Conservation (phyloP, 2,888 invertebrate species). For the Synergus umbraculus region DNA sequence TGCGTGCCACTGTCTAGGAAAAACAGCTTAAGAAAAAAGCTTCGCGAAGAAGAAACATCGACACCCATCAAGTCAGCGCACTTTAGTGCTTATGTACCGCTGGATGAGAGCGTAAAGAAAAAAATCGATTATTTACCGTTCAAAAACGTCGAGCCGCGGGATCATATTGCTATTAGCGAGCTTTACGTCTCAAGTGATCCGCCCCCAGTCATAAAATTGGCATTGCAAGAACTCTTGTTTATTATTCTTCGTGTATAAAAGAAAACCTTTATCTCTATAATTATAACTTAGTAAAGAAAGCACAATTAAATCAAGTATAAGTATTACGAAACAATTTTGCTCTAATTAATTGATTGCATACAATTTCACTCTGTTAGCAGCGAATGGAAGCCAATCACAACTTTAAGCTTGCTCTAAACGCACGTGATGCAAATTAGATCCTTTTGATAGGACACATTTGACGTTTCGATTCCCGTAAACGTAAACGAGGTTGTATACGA, state of each 20-base stretch:
- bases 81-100: background rate
- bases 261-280: too few species aligned
- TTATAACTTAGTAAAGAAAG: background rate
- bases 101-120: conserved; percentile 1
- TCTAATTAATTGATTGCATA: conserved; percentile 5
- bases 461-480: background rate
- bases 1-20: background rate
- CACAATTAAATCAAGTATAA: background rate
- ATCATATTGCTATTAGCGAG: conserved; percentile 12
- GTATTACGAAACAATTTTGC: background rate
- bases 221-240: background rate
- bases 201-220: conserved; percentile 2
- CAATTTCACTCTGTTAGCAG: background rate
- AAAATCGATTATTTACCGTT: conserved; percentile 29
- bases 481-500: conserved; percentile 12
- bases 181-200: background rate
- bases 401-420: background rate
- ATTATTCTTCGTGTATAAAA: background rate
- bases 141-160: background rate
- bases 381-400: background rate
- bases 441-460: background rate
- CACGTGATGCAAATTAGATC: conserved; percentile 10
- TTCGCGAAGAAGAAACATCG: background rate
- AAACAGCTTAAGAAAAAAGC: conserved; percentile 4
- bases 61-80: background rate